These are phyloP conservation scores for Pagetopsis macropterus DNA, from an alignment of 2,797 vertebrate genomes.

Conservation along the genomic window DNA sequence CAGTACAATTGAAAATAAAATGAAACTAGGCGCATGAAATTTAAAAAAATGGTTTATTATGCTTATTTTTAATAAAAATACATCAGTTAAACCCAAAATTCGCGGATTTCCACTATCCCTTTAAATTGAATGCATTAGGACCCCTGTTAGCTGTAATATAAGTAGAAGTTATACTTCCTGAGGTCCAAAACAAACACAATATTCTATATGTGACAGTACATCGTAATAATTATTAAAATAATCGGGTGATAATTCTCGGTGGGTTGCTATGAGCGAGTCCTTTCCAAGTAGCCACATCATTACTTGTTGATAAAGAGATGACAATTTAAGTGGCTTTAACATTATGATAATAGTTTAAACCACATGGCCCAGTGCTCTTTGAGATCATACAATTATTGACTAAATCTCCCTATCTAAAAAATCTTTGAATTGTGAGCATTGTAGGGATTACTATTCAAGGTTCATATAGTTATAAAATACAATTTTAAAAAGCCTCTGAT, in stretches of 20 bases:
- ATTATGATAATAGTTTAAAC: background rate
- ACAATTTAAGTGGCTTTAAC: background rate
- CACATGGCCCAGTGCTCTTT: background rate
- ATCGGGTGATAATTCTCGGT: background rate
- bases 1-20: too few species aligned
- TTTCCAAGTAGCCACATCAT: background rate
- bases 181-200: too few species aligned
- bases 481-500: conserved; percentile 7
- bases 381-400: background rate
- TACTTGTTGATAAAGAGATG: background rate
- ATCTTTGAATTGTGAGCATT: background rate
- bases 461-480: conserved; percentile 3
- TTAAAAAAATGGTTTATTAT: too few species aligned
- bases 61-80: too few species aligned
- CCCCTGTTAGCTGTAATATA: too few species aligned
- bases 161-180: too few species aligned
- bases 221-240: too few species aligned
- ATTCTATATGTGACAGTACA: too few species aligned
- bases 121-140: too few species aligned
- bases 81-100: too few species aligned
- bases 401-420: background rate
- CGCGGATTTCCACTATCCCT: too few species aligned
- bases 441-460: background rate
- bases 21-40: too few species aligned
- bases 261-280: background rate